These are phyloP conservation scores for Enteromius afrohamiltoni DNA, from an alignment of 2,797 vertebrate genomes.

Conservation along the genomic window DNA sequence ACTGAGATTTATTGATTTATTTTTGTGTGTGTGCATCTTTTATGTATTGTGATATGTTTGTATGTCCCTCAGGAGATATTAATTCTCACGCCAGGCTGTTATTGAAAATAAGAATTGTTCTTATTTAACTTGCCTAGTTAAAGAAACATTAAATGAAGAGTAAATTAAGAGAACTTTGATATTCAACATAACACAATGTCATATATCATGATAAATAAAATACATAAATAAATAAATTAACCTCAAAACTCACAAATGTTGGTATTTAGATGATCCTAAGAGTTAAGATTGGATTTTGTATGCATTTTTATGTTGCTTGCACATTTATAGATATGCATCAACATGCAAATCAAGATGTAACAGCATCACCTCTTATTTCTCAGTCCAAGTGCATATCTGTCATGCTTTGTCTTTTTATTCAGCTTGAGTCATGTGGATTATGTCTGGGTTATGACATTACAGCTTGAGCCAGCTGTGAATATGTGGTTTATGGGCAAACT, in stretches of 20 bases:
- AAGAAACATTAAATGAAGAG: too few relatives aligned
- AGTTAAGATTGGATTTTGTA: not conserved
- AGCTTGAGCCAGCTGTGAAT: conserved; percentile 2
- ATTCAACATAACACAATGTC: not conserved
- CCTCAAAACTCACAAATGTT: not conserved
- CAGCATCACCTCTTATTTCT: not conserved
- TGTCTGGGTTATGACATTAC: not conserved
- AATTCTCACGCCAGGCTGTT: too few relatives aligned
- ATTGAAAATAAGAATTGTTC: too few relatives aligned
- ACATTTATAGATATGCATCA: not conserved
- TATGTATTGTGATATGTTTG: too few relatives aligned
- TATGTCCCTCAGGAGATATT: too few relatives aligned
- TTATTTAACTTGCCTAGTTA: too few relatives aligned
- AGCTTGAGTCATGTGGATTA: not conserved
- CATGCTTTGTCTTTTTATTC: conserved; percentile 9
- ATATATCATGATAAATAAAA: not conserved
- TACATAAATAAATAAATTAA: not conserved
- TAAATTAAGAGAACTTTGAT: not conserved
- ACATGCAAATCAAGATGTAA: not conserved
- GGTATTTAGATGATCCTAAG: not conserved
- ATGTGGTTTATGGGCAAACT: not conserved
- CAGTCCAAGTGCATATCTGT: not conserved
- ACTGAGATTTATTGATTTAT: not conserved
- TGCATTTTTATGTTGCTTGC: not conserved
- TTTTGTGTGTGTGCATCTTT: not conserved